A percentile compares a stretch with the other conserved stretches of the same genome.
Conservation (phyloP, 2,113 vertebrate species). For the Spilogale gracilis region DNA sequence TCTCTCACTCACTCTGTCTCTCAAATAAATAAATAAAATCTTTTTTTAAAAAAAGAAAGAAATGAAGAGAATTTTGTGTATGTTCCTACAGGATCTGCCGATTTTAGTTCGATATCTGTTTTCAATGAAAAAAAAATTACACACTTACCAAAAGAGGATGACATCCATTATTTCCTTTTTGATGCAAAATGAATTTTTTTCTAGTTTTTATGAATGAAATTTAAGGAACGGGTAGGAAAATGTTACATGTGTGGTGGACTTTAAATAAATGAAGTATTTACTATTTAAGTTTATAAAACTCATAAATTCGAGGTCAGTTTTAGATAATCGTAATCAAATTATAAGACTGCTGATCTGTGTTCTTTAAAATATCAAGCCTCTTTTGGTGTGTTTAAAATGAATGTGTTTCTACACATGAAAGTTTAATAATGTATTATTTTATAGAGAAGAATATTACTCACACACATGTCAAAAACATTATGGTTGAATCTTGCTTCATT, state of each 20-base stretch:
- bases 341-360: not conserved
- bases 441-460: not conserved
- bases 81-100: not conserved
- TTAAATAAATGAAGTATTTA: constrained; percentile 43
- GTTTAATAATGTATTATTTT: constrained; percentile 16
- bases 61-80: not conserved
- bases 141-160: not conserved
- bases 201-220: not conserved
- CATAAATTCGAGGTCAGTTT: constrained; percentile 18
- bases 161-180: not conserved
- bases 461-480: not conserved
- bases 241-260: not conserved
- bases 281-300: constrained; percentile 41
- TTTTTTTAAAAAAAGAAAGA: not conserved
- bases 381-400: not conserved
- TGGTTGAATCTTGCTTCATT: not conserved
- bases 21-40: no score
- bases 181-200: not conserved
- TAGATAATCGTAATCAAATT: not conserved
- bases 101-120: not conserved
- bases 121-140: not conserved
- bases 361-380: not conserved
- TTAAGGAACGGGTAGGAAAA: constrained; percentile 16
- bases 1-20: no score
- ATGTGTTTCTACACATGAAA: not conserved